A percentile compares a stretch with the other conserved stretches of the same genome.
phyloP scores from a whole-genome alignment of 64 coral and sea anemone genomes.

The Acropora yongei region DNA sequence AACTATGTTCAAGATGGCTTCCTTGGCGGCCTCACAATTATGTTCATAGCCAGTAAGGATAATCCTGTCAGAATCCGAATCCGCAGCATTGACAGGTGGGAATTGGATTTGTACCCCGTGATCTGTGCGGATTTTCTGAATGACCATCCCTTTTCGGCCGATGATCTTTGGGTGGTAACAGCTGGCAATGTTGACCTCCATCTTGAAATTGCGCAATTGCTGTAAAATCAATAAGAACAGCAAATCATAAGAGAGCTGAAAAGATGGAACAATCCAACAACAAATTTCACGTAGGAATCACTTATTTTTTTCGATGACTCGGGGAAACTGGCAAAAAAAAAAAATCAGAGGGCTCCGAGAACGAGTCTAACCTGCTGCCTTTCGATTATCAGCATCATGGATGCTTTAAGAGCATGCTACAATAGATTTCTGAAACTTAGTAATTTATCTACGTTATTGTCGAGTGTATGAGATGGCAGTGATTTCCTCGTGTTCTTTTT shows the following conservation, averaged over 20 bases:
- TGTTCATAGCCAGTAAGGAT: slow-evolving; percentile 94
- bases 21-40: slow-evolving; percentile 89
- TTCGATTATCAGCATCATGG: too few relatives aligned
- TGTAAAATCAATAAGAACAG: background rate
- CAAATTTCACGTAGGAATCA: too few relatives aligned
- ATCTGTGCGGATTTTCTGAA: slow-evolving; percentile 91
- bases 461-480: too few relatives aligned
- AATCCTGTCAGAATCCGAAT: slow-evolving; percentile 67
- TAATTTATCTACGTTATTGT: too few relatives aligned
- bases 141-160: slow-evolving; percentile 85
- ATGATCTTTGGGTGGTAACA: slow-evolving; percentile 98
- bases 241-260: background rate
- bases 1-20: slow-evolving; percentile 85
- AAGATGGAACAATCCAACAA: too few relatives aligned
- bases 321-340: too few relatives aligned
- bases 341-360: too few relatives aligned
- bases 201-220: slow-evolving; percentile 90
- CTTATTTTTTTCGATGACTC: too few relatives aligned
- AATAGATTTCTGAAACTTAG: too few relatives aligned
- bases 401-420: too few relatives aligned
- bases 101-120: slow-evolving; percentile 94
- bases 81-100: slow-evolving; percentile 49
- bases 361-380: too few relatives aligned
- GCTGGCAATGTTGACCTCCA: slow-evolving; percentile 75
- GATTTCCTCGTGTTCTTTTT: too few relatives aligned